Base-by-base conservation (phyloP, 37 sponge, comb jelly and placozoan genomes). In the Cladorhizidae sp. region DNA sequence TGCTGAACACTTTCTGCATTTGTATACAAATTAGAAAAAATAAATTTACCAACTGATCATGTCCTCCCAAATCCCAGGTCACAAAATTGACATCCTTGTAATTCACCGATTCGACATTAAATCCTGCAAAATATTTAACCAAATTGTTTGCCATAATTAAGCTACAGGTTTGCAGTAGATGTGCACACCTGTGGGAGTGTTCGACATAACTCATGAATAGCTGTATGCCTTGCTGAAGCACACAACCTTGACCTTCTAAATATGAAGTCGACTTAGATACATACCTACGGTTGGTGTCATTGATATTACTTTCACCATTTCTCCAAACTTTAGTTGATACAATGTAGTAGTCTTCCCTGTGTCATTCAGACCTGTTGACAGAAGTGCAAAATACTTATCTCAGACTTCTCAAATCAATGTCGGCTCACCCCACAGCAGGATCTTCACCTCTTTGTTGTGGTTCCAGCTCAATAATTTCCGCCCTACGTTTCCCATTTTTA, bases 251-350 rank as follows among this genome's bases (percentile, higher is more conserved):
- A n/a, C n/a, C n/a, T 45, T 45, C 8, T 45, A 9, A 12, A 9
- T 5, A 12, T 5, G 49, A 45, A 12, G 5, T 9, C 49, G 8
- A 45, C 49, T 45, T 45, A 9, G 49, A 45, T 12, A 9, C 49
- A 32, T 65, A 65, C 67, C 67, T 65, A 65, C 32, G 31, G 67
- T 65, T 20, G 95, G 95, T 20, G 91, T 95, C 23, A 91, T 95
- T 18, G 95, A n/a, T n/a, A n/a, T n/a, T n/a, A n/a, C n/a, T n/a
- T n/a, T 95, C 52, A 95, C 92, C 23, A 95, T 89, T 64, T 95
- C 95, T 40, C 95, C 95, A 14, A 95, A 70, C 57, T 95, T 95
- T 33, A 95, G 92, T 73, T 88, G 88, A 77, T 95, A 95, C 37
- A 95, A 80, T 28, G 84, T 61, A 23, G 91, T 90, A 21, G 95